Evolutionary conservation across 2,888 invertebrate species (phyloP), one percentile per base, ranked within the genome.

Genomic region (Microctonus brassicae): DNA sequence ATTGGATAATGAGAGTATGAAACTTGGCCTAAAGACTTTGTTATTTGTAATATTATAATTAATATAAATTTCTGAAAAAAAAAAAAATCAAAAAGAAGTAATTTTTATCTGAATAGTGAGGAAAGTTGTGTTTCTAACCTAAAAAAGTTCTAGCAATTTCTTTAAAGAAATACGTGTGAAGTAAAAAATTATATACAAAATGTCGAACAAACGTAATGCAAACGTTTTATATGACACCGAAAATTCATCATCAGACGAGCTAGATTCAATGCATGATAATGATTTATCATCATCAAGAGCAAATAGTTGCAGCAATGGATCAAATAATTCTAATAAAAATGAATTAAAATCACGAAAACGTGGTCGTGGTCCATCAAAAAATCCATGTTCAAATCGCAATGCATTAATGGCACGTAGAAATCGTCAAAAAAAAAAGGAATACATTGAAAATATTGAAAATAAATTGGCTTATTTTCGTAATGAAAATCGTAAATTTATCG

Each of bases 361-460:
- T 33, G 80, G 80, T 2, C 73, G 76, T 20, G 83, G 82, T 0
- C 80, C 83, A 0, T 83, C 86, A 0, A 86, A 87, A 53, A 84
- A 86, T 36, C 88, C 88, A 4, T 89, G 89, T 74, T 86, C 88
- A 17, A 89, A 89, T 10, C 88, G 89, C 75, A 92, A 92, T 82
- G 92, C 92, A 0, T 79, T 91, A 36, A 88, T 91, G 85, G 92
- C 92, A 1, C 86, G 92, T 2, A 90, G 91, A 79, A 92, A 92
- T 80, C 88, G 92, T 1, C 88, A 90, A 1, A 90, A 88, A 57
- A 92, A 92, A 79, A 92, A 92, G 80, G 88, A 89, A 36, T 90
- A 92, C 78, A 77, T 92, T 22, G 88, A 90, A 70, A 88, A 87
- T 17, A 86, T 92, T 17, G 92, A 92, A 80, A 87, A 84, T 33